Evolutionary conservation across 2,113 vertebrate genomes (phyloP).

Genomic region (Bothrops jararaca): DNA sequence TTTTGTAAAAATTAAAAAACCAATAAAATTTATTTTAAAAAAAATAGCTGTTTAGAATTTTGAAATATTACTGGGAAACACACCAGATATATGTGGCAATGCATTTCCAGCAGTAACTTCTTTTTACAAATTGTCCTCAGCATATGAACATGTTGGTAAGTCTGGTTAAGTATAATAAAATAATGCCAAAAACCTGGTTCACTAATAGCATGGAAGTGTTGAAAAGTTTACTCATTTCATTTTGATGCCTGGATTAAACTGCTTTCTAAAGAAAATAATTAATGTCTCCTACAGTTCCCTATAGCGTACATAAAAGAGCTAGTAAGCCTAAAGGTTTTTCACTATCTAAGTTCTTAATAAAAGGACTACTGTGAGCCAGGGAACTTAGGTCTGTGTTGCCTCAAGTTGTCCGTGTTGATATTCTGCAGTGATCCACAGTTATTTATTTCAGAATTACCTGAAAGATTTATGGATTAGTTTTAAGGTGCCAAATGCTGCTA

Average conservation of each 20-base stretch:
- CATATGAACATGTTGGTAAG: not conserved
- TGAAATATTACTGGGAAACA: slow-evolving; percentile 3
- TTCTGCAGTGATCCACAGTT: rapidly evolving
- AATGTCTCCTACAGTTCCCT: not conserved
- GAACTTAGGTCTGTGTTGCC: not conserved
- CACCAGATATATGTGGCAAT: not conserved
- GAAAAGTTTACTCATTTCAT: not conserved
- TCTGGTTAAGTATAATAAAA: not conserved
- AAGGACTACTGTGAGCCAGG: not conserved
- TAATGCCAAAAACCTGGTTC: not conserved
- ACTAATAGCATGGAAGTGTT: not conserved
- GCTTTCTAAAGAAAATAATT: not conserved
- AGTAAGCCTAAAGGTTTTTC: not conserved
- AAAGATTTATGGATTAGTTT: not conserved
- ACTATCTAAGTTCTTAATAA: not conserved
- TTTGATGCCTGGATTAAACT: not conserved
- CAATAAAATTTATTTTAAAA: too few species aligned
- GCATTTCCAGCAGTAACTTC: not conserved
- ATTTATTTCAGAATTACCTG: slow-evolving; percentile 2
- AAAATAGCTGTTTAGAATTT: not conserved
- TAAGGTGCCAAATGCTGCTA: not conserved
- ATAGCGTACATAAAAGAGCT: not conserved
- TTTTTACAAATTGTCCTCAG: not conserved
- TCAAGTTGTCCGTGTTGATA: not conserved
- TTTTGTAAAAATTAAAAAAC: too few species aligned